These are phyloP conservation scores for Mus caroli DNA, from an alignment of 2,797 vertebrate species.

Conservation along the genomic window DNA sequence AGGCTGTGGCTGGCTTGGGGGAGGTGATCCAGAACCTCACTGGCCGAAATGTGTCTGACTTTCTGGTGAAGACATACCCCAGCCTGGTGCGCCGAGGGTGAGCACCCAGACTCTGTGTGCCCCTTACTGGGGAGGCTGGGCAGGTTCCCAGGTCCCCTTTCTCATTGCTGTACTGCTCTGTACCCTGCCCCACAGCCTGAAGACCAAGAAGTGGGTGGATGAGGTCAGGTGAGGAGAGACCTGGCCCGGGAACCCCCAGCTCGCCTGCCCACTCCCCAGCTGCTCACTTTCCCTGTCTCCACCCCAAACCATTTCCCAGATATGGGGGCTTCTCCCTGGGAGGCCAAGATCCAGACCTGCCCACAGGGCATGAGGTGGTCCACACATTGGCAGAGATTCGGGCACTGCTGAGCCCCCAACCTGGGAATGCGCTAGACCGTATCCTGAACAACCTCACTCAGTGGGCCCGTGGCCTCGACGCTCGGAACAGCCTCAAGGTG, in stretches of 20 bases:
- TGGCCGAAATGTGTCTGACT: constrained; percentile 93
- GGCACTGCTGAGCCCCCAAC: constrained; percentile 76
- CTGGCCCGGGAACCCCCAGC: not conserved
- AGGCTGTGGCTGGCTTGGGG: constrained; percentile 90
- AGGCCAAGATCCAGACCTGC: constrained; percentile 85
- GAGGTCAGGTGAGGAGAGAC: constrained; percentile 92
- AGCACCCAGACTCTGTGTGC: constrained; percentile 15
- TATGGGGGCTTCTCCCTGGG: constrained; percentile 96
- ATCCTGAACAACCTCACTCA: constrained; percentile 89
- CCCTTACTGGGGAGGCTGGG: not conserved
- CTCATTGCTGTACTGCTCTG: rapidly evolving
- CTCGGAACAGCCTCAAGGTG: constrained; percentile 92
- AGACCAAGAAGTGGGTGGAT: constrained; percentile 95
- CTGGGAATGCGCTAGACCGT: not conserved
- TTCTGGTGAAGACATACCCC: constrained; percentile 96
- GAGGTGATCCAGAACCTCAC: constrained; percentile 95
- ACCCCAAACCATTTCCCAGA: constrained; percentile 83
- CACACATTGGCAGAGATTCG: constrained; percentile 86
- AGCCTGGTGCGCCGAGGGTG: constrained; percentile 94
- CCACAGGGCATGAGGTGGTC: constrained; percentile 83
- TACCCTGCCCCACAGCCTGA: constrained; percentile 86
- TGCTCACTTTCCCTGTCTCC: not conserved
- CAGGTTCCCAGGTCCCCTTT: not conserved
- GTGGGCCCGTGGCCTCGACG: constrained; percentile 88
- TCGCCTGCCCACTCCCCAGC: too few relatives aligned